Base-by-base conservation (phyloP, 2,888 invertebrate species). In the Drosophila melanosoma region DNA sequence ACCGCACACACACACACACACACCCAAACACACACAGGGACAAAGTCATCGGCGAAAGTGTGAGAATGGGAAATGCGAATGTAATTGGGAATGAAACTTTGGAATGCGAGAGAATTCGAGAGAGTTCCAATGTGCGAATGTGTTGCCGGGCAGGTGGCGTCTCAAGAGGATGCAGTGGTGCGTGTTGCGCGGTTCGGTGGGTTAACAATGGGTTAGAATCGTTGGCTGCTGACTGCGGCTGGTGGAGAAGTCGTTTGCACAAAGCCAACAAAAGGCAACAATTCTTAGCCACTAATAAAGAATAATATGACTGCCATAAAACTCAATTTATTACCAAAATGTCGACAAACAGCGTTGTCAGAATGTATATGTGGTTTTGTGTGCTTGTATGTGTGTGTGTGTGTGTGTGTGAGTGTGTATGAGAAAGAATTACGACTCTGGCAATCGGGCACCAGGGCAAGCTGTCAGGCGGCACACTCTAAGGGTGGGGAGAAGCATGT, bases 221-320 rank as follows among this genome's bases (percentile, higher is more conserved):
- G 17, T 8, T 20, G 17, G n/a, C 23, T 17, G 32, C 10, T 65
- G 65, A 66, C 63, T 4, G 26, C 5, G 26, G 5, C 64, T 51
- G 72, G 77, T 70, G 74, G 81, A 85, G 80, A 82, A 75, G 73
- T 82, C 88, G 85, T 74, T 88, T 78, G 76, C 71, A 87, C 87
- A 86, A 85, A 85, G 89, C 87, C 87, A 85, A 88, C 87, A 89
- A 86, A 87, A 86, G 89, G 89, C 87, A 85, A 87, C 89, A 86
- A 89, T 86, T 86, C 89, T 89, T 89, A 76, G 79, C 85, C 85
- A 89, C 86, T 86, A 89, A 86, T 86, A 86, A 86, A 89, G 89
- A 86, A 86, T 86, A 89, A 86, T 86, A 86, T 84, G 86, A 87
- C 82, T 89, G 89, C 86, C 89, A 86, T 86, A 86, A 86, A 86